Evolutionary conservation across 1,140 invertebrate species (phyloP), one percentile per base, ranked within the genome.

Genomic region (Phymastichus coffea): DNA sequence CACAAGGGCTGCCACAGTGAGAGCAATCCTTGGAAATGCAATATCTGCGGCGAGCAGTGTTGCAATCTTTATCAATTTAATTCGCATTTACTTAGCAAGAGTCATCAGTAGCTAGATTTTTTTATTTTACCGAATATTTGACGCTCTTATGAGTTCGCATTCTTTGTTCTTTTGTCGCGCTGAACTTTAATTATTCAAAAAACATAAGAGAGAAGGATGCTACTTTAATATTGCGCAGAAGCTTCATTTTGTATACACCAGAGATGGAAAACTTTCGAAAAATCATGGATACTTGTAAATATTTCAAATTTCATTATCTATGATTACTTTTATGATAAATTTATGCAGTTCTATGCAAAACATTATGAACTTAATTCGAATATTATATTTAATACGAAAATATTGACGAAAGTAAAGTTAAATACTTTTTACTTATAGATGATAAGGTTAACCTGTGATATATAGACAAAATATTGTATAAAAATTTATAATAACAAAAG

Each of bases 1-100:
- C 96, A 98, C 82, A 97, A 97, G 82, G 95, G 95, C 62, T 93
- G 96, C 75, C 96, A 98, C 81, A 95, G 93, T 63, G 92, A 97
- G 67, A 91, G 93, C 61, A 95, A 97, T 82, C 95, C 95, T 0
- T 98, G 94, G 94, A 95, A 95, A 78, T 98, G 96, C 80, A 98
- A 98, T 81, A 93, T 97, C 65, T 98, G 96, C 77, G 94, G 94
- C 23, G 91, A 95, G 77, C 87, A 91, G 70, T 95, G 93, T 76
- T 89, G 87, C 71, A 95, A 96, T 72, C 88, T 95, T 28, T 97
- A 97, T 79, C 93, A 97, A 78, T 98, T 98, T 81, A 95, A 96
- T 82, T 93, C 94, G 63, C 96, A 98, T 86, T 84, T 97, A 72
- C 82, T 96, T 59, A 95, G 92, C 79, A 94, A 94, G 75, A 92